A percentile compares a stretch with the other conserved stretches of the same genome.
These are phyloP conservation scores for Patella depressa DNA, from an alignment of 2,888 invertebrate species.

Conservation along the genomic window DNA sequence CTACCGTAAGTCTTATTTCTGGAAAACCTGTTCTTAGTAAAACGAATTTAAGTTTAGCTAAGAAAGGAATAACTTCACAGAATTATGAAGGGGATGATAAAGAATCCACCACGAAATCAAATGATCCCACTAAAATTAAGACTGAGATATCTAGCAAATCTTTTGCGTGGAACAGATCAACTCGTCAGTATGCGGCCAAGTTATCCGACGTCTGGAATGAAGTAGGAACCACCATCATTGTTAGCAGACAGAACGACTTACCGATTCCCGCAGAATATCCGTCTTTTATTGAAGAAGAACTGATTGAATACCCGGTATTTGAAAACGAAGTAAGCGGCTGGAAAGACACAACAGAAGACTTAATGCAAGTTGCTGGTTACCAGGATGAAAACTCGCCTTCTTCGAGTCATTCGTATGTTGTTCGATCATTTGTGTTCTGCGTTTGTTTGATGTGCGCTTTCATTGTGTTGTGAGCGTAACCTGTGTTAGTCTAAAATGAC, in stretches of 20 bases:
- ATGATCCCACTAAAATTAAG: background rate
- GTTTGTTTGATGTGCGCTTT: too few relatives aligned
- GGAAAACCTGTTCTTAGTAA: background rate
- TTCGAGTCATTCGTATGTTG: background rate
- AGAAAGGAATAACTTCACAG: background rate
- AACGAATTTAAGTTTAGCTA: background rate
- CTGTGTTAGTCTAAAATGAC: too few relatives aligned
- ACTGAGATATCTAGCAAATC: background rate
- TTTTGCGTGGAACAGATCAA: background rate
- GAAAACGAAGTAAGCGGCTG: background rate
- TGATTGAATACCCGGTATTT: background rate
- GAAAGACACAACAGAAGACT: slow-evolving; percentile 4
- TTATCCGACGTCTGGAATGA: background rate
- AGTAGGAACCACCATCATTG: background rate
- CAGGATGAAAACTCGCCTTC: background rate
- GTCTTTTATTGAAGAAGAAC: background rate
- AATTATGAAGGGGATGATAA: too few relatives aligned
- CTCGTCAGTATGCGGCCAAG: background rate
- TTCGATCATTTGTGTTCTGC: background rate
- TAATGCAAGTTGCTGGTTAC: background rate
- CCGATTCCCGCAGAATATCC: background rate
- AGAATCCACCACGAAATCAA: background rate
- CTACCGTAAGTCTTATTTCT: background rate
- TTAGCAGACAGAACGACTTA: background rate
- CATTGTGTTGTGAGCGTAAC: too few relatives aligned